These are phyloP conservation scores for Gobionotothen gibberifrons DNA, from an alignment of 2,797 vertebrate genomes.

Conservation along the genomic window DNA sequence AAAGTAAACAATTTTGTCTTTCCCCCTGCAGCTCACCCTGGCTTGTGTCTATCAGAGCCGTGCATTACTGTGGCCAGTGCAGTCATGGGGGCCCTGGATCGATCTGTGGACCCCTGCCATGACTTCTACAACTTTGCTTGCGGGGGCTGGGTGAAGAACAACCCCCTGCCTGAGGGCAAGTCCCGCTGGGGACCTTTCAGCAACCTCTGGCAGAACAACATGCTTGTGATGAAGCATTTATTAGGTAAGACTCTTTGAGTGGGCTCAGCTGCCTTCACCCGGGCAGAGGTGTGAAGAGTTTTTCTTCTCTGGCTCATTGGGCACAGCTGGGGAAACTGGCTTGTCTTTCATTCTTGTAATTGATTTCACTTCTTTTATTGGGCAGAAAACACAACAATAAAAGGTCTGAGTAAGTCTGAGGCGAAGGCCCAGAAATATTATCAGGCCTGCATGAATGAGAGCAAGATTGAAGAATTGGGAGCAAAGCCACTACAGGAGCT, in stretches of 20 bases:
- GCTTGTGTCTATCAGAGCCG: conserved; percentile 89
- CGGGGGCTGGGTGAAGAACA: conserved; percentile 94
- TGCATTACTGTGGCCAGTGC: conserved; percentile 91
- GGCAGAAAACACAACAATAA: conserved; percentile 91
- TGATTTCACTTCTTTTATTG: conserved; percentile 10
- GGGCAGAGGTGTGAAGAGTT: not conserved
- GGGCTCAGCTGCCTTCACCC: conserved; percentile 16
- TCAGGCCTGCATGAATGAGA: conserved; percentile 95
- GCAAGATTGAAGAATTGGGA: conserved; percentile 91
- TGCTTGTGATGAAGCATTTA: conserved; percentile 94
- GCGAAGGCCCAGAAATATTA: conserved; percentile 94
- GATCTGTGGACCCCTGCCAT: conserved; percentile 90
- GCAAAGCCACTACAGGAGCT: conserved; percentile 89
- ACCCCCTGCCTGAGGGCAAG: conserved; percentile 94
- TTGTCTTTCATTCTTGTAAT: conserved; percentile 15
- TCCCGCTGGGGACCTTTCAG: conserved; percentile 97
- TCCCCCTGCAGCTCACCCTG: conserved; percentile 79
- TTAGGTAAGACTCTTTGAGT: conserved; percentile 84
- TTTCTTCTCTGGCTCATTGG: conserved; percentile 12
- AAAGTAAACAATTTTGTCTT: not conserved
- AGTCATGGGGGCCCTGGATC: conserved; percentile 90
- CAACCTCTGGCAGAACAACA: conserved; percentile 97
- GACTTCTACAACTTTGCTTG: conserved; percentile 96
- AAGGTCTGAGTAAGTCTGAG: conserved; percentile 88
- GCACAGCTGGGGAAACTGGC: not conserved